A percentile compares a stretch with the other conserved stretches of the same genome.
Conservation (phyloP, 2,888 invertebrate species). For the Drosophila fungiperda region DNA sequence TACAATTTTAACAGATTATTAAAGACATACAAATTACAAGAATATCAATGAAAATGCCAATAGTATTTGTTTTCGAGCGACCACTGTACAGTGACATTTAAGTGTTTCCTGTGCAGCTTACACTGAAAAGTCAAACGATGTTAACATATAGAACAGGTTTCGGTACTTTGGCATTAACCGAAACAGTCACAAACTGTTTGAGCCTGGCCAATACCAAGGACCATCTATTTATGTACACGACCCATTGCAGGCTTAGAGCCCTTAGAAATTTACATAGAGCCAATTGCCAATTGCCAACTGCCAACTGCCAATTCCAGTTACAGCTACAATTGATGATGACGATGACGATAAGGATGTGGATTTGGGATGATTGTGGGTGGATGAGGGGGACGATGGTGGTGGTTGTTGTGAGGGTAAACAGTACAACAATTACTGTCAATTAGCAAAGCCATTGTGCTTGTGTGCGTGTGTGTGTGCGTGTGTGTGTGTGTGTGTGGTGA, state of each 20-base stretch:
- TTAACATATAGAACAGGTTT: conserved; percentile 5
- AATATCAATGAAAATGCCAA: background rate
- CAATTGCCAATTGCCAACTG: conserved; percentile 1
- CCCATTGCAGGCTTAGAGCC: conserved; percentile 30
- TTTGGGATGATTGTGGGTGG: background rate
- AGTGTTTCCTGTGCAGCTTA: background rate
- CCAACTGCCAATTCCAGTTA: conserved; percentile 18
- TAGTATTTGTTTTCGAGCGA: background rate
- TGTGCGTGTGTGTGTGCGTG: conserved; percentile 10
- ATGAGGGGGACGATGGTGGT: background rate
- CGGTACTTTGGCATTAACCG: background rate
- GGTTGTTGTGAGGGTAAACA: background rate
- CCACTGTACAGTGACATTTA: background rate
- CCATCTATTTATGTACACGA: conserved; percentile 8
- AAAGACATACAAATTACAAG: background rate
- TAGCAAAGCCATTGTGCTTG: conserved; percentile 26
- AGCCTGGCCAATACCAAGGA: conserved; percentile 11
- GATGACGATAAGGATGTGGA: background rate
- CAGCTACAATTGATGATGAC: background rate
- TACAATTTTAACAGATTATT: background rate
- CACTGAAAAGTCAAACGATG: background rate
- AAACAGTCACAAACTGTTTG: conserved; percentile 4
- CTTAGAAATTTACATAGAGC: conserved; percentile 18
- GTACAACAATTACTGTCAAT: conserved; percentile 53
- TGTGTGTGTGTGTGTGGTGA: conserved; percentile 12